Evolutionary conservation across 2,113 vertebrate species (phyloP).

Genomic region (Hippocampus zosterae): DNA sequence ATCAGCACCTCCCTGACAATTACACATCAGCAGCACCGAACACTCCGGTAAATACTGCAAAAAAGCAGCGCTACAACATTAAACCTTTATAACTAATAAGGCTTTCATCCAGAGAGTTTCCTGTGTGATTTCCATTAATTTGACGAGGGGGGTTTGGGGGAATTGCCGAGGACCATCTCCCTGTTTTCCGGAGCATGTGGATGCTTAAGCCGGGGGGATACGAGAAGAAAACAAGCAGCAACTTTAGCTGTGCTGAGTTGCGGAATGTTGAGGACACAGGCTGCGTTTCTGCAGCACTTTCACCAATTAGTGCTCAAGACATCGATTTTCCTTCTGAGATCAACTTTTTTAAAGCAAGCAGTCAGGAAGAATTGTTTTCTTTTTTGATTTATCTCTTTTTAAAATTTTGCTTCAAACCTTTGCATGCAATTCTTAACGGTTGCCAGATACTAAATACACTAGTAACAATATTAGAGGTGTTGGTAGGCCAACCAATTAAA

Average conservation of each 20-base stretch:
- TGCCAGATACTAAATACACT: not conserved
- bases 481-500: too few relatives aligned
- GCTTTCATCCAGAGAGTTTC: constrained; percentile 70
- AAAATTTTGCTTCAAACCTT: not conserved
- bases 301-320: not conserved
- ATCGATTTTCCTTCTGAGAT: not conserved
- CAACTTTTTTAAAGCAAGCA: not conserved
- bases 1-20: constrained; percentile 65
- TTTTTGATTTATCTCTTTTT: not conserved
- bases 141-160: constrained; percentile 47
- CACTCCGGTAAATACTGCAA: constrained; percentile 58
- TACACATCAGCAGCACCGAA: constrained; percentile 54
- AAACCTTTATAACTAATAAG: constrained; percentile 71
- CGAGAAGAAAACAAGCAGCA: constrained; percentile 50
- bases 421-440: not conserved
- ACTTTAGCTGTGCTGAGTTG: constrained; percentile 45
- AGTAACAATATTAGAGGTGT: not conserved
- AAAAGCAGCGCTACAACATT: constrained; percentile 68
- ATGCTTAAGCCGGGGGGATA: constrained; percentile 46
- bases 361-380: not conserved
- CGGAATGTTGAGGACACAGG: constrained; percentile 28
- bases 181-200: constrained; percentile 65
- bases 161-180: constrained; percentile 64
- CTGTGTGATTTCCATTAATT: constrained; percentile 72
- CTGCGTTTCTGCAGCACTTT: constrained; percentile 20